phyloP scores from a whole-genome alignment of 2,797 vertebrate genomes.

The Gobionotothen gibberifrons region DNA sequence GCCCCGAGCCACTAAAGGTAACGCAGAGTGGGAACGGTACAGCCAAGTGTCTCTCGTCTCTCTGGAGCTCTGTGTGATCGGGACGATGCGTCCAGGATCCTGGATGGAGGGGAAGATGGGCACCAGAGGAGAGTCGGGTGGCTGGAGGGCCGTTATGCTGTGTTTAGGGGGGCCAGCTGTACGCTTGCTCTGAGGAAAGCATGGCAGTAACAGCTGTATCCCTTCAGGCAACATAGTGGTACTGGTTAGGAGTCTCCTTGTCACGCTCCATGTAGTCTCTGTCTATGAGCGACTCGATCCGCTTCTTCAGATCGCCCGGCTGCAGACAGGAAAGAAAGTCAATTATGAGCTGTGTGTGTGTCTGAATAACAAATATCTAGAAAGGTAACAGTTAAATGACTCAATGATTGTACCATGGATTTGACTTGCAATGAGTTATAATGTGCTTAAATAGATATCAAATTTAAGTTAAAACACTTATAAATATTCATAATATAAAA shows the following conservation, averaged over 20 bases:
- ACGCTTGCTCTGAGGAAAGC: conserved; percentile 65
- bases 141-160: conserved; percentile 68
- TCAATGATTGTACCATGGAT: no score
- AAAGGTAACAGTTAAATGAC: no score
- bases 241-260: conserved; percentile 95
- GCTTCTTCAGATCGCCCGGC: conserved; percentile 96
- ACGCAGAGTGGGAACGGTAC: conserved; percentile 48
- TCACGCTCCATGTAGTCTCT: conserved; percentile 98
- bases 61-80: conserved; percentile 58
- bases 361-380: no score
- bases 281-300: conserved; percentile 96
- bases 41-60: conserved; percentile 62
- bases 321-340: conserved; percentile 65
- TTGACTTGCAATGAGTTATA: no score
- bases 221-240: conserved; percentile 95
- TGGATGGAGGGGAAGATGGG: conserved; percentile 55
- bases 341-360: conserved; percentile 11
- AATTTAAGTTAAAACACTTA: no score
- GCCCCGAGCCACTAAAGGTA: conserved; percentile 54
- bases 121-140: conserved; percentile 67
- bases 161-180: conserved; percentile 60
- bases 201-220: conserved; percentile 46
- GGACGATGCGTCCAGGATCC: conserved; percentile 51
- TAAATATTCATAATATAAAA: no score
- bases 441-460: no score